phyloP scores from a whole-genome alignment of 2,797 vertebrate genomes.

The Prionace glauca region DNA sequence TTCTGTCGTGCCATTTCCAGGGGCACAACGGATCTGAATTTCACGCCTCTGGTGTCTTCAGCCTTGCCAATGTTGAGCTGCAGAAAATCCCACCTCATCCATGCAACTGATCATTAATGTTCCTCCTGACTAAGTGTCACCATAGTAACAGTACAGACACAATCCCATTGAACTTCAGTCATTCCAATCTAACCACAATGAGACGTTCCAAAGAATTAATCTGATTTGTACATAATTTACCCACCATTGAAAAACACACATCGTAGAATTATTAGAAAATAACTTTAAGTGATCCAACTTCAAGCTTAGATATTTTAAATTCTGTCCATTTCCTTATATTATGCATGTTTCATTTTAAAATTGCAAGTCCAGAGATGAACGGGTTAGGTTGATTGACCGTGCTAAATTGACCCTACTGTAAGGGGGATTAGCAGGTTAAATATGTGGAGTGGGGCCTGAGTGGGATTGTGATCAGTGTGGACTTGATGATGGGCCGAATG shows the following conservation, averaged over 20 bases:
- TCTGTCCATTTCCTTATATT: not conserved
- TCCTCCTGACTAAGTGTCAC: not conserved
- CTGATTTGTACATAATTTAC: not conserved
- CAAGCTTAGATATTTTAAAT: not conserved
- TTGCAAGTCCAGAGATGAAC: not conserved
- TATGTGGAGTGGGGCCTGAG: too few species aligned
- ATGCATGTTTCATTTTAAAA: not conserved
- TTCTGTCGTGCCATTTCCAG: too few species aligned
- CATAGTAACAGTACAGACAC: too few species aligned
- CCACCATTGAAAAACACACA: not conserved
- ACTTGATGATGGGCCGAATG: too few species aligned
- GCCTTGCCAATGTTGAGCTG: not conserved
- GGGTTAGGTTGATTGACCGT: too few species aligned
- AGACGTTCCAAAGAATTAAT: not conserved
- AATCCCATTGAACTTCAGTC: not conserved
- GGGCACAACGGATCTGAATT: not conserved
- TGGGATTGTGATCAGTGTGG: too few species aligned
- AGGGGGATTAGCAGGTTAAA: too few species aligned
- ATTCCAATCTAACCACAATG: not conserved
- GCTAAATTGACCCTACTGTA: too few species aligned
- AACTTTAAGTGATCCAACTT: not conserved
- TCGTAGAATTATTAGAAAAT: not conserved
- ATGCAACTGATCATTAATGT: not conserved
- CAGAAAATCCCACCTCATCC: not conserved
- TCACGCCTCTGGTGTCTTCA: not conserved